Evolutionary conservation across 2,888 invertebrate genomes (phyloP), one percentile per base, ranked within the genome.

Genomic region (Volucella inanis): DNA sequence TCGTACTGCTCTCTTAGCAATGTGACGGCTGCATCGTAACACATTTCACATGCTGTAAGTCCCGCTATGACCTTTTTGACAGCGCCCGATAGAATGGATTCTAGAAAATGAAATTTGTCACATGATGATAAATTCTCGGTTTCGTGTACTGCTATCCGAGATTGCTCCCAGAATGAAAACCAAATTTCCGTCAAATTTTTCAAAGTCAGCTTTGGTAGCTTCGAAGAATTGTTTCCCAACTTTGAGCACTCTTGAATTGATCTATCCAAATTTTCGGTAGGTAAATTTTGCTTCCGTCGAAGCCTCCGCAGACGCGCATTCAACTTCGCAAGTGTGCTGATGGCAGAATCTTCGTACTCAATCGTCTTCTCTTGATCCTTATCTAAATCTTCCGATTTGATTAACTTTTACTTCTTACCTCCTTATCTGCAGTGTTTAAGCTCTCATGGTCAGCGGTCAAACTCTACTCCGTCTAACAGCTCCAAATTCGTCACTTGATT

Each of bases 131-230:
- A 54, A 22, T 38, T 50, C 8, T 0, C 22, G 54, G 68, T 76
- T 22, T 67, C 64, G 47, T 75, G 75, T 8, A 64, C 39, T 14
- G 52, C 52, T 18, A 49, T 38, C 12, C 54, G 10, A 18, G 54
- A 75, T 14, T 75, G 49, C 8, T 75, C 65, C 65, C 74, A 75
- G 39, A 75, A 75, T 15, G 74, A 55, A 12, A 75, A 14, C 57
- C 65, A 75, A 41, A 12, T 43, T 45, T 11, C 57, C 57, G n/a
- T 57, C 38, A 71, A 71, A 47, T 49, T 57, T 57, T 49, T 62
- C 22, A 67, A 6, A 1, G 22, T 9, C 41, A 57, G 41, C 39
- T 41, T 39, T 41, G 18, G 57, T 6, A 57, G 11, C 18, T 57
- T 57, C 11, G 11, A 12, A 1, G 57, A 41, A 1, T 10, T 10